Base-by-base conservation (phyloP, 2,888 invertebrate genomes). In the Eupsilia transversa region DNA sequence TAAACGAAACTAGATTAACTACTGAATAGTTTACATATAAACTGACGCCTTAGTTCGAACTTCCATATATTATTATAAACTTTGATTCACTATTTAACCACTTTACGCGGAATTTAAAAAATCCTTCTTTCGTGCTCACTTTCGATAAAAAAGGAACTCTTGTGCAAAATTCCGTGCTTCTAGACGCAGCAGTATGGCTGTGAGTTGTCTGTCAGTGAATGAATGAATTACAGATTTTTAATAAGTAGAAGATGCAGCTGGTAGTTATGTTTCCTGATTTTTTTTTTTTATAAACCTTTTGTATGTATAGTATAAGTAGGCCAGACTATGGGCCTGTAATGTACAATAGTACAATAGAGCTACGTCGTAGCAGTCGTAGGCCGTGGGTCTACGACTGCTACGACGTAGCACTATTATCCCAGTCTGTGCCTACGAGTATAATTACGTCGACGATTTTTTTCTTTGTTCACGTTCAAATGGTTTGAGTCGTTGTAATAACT, bases 341-440 rank as follows among this genome's bases (percentile, higher is more conserved):
- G 2, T 33, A 52, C 3, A 65, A 52, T 17, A 56, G 35, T n/a
- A 52, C 3, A 65, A 52, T 17, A 56, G 35, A 20, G 54, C 54
- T 54, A 65, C 65, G 35, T 0, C 54, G 65, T 54, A 65, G 65
- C 65, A n/a, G 10, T 12, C 52, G 65, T 65, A 65, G 54, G 6
- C 65, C 6, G 20, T n/a, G 3, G 7, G 35, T 3, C 33, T 65
- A 52, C 33, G n/a, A 6, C 10, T 3, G 65, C 54, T 65, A 54
- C 65, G 54, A 35, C 65, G 65, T 65, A 65, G 65, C 54, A 20
- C 20, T 35, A n/a, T 33, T 33, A 4, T n/a, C 0, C 6, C 10
- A 35, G 6, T 33, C n/a, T 33, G 9, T n/a, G 33, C n/a, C 49
- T 49, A 65, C 33, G 33, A n/a, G n/a, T 33, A n/a, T n/a, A n/a